Percentiles rank a stretch among this genome's conserved stretches.
These are phyloP conservation scores for Fistularia tabacaria DNA, from an alignment of 2,797 vertebrate genomes.

Conservation along the genomic window DNA sequence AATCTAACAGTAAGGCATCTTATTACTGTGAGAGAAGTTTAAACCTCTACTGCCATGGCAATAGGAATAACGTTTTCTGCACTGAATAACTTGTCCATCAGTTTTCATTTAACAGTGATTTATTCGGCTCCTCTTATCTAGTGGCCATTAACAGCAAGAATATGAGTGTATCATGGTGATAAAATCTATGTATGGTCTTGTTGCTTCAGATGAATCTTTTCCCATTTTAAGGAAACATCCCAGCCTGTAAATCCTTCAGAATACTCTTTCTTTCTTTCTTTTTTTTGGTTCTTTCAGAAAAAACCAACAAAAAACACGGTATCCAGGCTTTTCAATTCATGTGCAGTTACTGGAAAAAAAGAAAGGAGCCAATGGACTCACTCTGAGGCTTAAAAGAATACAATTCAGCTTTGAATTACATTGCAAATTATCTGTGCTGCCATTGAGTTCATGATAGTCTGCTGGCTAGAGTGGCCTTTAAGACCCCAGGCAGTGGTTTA, in stretches of 20 bases:
- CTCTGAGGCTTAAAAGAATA: constrained; percentile 41
- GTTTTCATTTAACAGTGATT: constrained; percentile 36
- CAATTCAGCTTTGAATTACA: constrained; percentile 54
- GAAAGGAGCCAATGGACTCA: constrained; percentile 31
- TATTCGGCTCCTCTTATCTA: constrained; percentile 49
- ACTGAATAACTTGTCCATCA: constrained; percentile 35
- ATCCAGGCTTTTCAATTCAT: constrained; percentile 55
- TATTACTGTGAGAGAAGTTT: constrained; percentile 22
- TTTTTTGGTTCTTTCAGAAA: too few species aligned
- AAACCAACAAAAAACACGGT: constrained; percentile 62
- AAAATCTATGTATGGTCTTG: constrained; percentile 52
- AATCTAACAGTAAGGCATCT: constrained; percentile 8
- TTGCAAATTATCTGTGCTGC: constrained; percentile 28
- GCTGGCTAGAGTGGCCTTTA: constrained; percentile 41
- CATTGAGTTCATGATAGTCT: constrained; percentile 32
- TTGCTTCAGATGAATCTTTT: constrained; percentile 37
- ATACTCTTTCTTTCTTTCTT: constrained; percentile 55
- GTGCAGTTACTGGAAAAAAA: constrained; percentile 61
- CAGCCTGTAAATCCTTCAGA: constrained; percentile 64
- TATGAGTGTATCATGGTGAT: constrained; percentile 55
- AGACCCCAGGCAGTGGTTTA: constrained; percentile 46
- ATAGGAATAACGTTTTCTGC: constrained; percentile 33
- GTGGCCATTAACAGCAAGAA: constrained; percentile 42
- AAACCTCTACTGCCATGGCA: constrained; percentile 32
- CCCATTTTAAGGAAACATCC: constrained; percentile 56